Conservation (phyloP, 2,797 vertebrate genomes). For the Vireo griseus region DNA sequence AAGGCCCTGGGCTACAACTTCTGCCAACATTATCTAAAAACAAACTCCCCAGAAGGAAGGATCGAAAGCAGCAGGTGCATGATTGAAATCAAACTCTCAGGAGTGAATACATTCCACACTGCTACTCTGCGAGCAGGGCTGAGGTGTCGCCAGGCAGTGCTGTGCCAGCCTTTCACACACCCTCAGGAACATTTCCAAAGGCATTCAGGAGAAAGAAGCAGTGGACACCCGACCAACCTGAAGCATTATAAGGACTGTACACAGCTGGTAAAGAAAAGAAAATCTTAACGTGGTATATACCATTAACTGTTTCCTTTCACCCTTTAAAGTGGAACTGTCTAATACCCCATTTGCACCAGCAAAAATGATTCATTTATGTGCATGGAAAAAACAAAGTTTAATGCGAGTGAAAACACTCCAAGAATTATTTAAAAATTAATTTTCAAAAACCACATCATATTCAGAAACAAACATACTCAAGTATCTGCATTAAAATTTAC, state of each 20-base stretch:
- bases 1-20: conserved; percentile 46
- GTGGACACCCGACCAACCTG: background rate
- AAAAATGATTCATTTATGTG: background rate
- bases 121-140: background rate
- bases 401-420: background rate
- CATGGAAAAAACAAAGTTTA: background rate
- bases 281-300: background rate
- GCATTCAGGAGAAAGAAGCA: background rate
- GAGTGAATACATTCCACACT: background rate
- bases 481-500: background rate
- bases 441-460: background rate
- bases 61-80: conserved; percentile 78
- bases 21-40: conserved; percentile 56
- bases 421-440: background rate
- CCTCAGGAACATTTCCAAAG: background rate
- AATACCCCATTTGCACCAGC: background rate
- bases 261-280: background rate
- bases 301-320: background rate
- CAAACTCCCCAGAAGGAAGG: conserved; percentile 44
- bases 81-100: conserved; percentile 47
- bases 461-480: background rate
- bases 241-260: background rate
- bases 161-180: background rate
- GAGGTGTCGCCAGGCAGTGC: background rate
- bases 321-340: background rate